These are phyloP conservation scores for Leptinotarsa undecemlineata DNA, from an alignment of 1,140 invertebrate species.

Conservation along the genomic window DNA sequence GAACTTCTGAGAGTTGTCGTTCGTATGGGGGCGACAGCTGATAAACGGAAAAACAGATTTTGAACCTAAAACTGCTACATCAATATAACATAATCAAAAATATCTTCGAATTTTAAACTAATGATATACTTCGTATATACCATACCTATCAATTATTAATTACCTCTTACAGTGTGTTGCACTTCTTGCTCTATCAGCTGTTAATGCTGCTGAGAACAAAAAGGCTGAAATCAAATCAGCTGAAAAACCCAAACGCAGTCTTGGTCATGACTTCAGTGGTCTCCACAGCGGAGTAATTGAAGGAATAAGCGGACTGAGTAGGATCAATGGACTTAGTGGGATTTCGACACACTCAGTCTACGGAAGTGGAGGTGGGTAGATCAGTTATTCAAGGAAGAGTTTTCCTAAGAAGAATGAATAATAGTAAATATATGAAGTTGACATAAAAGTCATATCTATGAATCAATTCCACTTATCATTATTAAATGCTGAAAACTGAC, in stretches of 20 bases:
- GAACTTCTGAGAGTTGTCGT: too few relatives aligned
- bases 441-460: too few relatives aligned
- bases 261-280: conserved; percentile 1
- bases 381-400: background rate
- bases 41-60: too few relatives aligned
- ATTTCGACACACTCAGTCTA: background rate
- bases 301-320: background rate
- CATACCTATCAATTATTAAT: background rate
- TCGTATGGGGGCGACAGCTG: too few relatives aligned
- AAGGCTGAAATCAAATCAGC: background rate
- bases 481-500: too few relatives aligned
- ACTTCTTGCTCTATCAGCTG: conserved; percentile 20
- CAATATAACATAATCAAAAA: too few relatives aligned
- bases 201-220: background rate
- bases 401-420: too few relatives aligned
- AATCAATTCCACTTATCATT: too few relatives aligned
- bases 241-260: conserved; percentile 15
- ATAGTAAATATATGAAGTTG: too few relatives aligned
- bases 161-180: conserved; percentile 17
- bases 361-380: background rate
- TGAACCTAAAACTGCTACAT: too few relatives aligned
- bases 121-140: too few relatives aligned
- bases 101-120: too few relatives aligned
- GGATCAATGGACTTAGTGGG: background rate
- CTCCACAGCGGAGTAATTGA: background rate